Evolutionary conservation across 2,888 invertebrate species (phyloP).

Genomic region (Zootermopsis nevadensis): DNA sequence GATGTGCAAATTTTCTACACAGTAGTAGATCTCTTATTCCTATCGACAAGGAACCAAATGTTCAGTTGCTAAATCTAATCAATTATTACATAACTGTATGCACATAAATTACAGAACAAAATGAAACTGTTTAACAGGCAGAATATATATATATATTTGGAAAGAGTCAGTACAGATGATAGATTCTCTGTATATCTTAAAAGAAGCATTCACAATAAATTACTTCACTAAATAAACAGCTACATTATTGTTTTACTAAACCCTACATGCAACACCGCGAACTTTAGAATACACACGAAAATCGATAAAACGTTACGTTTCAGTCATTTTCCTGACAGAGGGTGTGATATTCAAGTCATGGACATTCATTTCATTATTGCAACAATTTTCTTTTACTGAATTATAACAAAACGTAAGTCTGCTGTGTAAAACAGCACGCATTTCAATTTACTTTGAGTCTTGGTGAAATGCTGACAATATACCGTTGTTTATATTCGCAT

Average conservation of each 20-base stretch:
- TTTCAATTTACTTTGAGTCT: not conserved
- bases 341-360: constrained; percentile 18
- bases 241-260: not conserved
- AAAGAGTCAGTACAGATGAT: not conserved
- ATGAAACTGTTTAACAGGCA: not conserved
- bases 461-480: not conserved
- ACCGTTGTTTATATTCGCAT: not conserved
- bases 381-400: not conserved
- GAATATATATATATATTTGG: not conserved
- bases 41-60: too few relatives aligned
- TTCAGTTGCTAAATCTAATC: not conserved
- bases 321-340: constrained; percentile 27
- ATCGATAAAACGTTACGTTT: constrained; percentile 28
- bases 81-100: not conserved
- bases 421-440: not conserved
- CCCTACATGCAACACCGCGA: not conserved
- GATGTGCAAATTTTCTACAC: not conserved
- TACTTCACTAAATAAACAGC: not conserved
- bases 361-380: not conserved
- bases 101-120: not conserved
- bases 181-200: not conserved
- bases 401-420: not conserved
- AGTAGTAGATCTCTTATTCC: not conserved
- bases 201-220: not conserved
- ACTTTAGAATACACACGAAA: not conserved